Evolutionary conservation across 2,113 vertebrate genomes (phyloP), one percentile per base, ranked within the genome.

Genomic region (Sinocyclocheilus grahami): DNA sequence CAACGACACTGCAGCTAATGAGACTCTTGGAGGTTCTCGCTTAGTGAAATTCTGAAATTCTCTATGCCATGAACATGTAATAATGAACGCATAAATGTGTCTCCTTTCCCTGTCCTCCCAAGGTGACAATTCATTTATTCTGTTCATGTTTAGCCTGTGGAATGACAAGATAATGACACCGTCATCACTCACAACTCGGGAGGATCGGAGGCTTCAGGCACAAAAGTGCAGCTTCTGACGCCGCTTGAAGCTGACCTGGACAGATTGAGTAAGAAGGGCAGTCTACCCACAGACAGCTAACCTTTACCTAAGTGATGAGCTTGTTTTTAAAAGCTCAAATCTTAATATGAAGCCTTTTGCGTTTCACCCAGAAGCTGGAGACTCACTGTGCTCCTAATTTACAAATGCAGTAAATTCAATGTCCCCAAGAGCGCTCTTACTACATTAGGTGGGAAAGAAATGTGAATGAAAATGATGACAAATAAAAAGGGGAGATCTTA

Each of bases 101-200:
- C 39, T 67, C 2, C 16, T 42, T 67, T 51, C 24, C 3, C 9
- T 82, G 79, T 67, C 39, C 8, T 67, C 62, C 62, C 42, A 82
- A 51, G 39, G 79, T 42, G n/a, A 67, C 62, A 67, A 63, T 62
- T 16, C 24, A 82, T 69, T 69, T 71, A 71, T 83, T 83, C 81
- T 71, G 16, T 83, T 71, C 81, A 53, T 71, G 81, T 71, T 71
- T 55, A 30, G 63, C 81, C 27, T 37, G 42, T 37, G 62, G 65
- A 83, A 63, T 69, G 46, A 83, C 65, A 71, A 83, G 81, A 83
- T 71, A 71, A 83, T 48, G 53, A 71, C 81, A 22, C 18, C 18
- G 12, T 55, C 81, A 83, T 71, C 63, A 83, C 81, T 83, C 81
- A 71, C 46, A 37, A 12, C 27, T 71, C 48, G 3, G 18, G 81